Evolutionary conservation across 2,797 vertebrate species (phyloP).

Genomic region (Diceros bicornis): DNA sequence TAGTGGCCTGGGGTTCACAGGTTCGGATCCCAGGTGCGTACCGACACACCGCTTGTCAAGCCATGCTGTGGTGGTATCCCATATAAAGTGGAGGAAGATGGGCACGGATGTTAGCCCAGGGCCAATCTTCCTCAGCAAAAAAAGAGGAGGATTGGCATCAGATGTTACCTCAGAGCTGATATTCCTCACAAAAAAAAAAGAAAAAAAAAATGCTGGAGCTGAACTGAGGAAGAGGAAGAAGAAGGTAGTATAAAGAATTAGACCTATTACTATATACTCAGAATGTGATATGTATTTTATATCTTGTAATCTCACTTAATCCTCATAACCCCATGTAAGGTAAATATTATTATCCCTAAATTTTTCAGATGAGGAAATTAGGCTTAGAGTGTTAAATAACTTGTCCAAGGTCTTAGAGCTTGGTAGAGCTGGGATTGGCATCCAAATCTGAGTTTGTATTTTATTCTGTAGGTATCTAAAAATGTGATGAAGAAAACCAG

Average conservation of each 20-base stretch:
- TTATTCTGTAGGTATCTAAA: background rate
- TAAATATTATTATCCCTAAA: background rate
- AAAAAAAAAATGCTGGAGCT: background rate
- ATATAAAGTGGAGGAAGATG: too few species aligned
- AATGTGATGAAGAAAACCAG: background rate
- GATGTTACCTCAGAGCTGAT: too few species aligned
- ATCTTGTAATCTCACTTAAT: background rate
- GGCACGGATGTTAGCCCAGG: too few species aligned
- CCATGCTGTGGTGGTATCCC: too few species aligned
- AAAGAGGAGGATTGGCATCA: too few species aligned
- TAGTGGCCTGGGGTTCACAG: too few species aligned
- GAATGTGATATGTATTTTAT: background rate
- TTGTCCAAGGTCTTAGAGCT: background rate
- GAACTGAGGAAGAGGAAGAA: background rate
- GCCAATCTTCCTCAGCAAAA: too few species aligned
- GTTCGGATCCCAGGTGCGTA: too few species aligned
- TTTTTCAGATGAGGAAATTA: conserved; percentile 41
- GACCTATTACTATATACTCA: background rate
- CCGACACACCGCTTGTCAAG: too few species aligned
- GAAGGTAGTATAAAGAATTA: conserved; percentile 2
- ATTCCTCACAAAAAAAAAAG: too few species aligned
- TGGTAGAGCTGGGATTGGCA: background rate
- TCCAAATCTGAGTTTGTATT: background rate
- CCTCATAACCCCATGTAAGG: background rate
- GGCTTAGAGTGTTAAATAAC: conserved; percentile 19